Percentiles rank a stretch among this genome's conserved stretches.
These are phyloP conservation scores for Porphyrio hochstetteri DNA, from an alignment of 2,113 vertebrate genomes.

Conservation along the genomic window DNA sequence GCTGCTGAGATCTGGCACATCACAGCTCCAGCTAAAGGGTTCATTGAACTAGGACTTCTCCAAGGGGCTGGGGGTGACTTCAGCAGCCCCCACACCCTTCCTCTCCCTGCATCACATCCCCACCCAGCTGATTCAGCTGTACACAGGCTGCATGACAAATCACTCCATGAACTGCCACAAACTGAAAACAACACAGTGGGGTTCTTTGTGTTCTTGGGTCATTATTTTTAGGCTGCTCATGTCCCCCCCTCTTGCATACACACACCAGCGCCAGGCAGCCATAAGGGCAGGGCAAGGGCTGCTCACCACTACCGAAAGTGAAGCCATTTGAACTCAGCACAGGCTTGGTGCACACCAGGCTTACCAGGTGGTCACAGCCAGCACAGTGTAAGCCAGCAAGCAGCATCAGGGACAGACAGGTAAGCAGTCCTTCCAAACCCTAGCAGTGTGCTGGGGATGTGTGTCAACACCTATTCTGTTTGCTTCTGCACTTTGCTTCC, in stretches of 20 bases:
- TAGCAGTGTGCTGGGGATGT: not conserved
- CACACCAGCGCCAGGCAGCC: fast-evolving
- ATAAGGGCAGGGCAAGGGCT: fast-evolving
- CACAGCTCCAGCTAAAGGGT: not conserved
- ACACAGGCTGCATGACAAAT: not conserved
- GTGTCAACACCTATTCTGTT: not conserved
- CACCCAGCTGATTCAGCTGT: not conserved
- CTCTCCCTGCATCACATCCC: not conserved
- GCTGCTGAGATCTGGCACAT: not conserved
- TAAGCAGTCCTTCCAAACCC: not conserved
- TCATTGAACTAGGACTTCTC: not conserved
- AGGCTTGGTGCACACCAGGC: not conserved
- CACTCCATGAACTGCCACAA: not conserved
- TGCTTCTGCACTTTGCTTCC: not conserved
- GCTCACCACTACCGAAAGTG: fast-evolving
- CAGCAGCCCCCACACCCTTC: not conserved
- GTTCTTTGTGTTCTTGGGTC: not conserved
- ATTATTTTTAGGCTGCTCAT: not conserved
- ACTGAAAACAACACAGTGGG: not conserved
- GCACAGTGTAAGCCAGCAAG: not conserved
- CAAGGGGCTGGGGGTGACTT: not conserved
- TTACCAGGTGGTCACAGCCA: not conserved
- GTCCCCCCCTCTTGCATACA: not conserved
- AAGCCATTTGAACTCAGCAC: not conserved
- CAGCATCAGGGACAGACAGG: not conserved